phyloP scores from a whole-genome alignment of 2,797 vertebrate species.

The Pogonophryne albipinna region DNA sequence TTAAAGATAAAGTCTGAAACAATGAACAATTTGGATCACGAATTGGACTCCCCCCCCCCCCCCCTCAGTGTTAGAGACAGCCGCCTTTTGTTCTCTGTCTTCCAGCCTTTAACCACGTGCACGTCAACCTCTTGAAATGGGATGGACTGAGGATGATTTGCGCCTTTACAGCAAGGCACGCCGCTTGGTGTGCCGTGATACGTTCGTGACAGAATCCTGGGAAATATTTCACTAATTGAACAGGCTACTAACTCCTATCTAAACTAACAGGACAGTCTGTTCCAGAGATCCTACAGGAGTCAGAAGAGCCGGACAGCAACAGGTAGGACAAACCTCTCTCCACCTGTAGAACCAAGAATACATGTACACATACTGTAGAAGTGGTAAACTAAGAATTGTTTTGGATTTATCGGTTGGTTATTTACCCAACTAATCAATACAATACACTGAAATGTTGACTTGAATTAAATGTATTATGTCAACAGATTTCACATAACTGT shows the following conservation, averaged over 20 bases:
- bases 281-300: neutral
- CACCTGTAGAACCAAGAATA: neutral
- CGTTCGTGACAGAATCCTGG: constrained; percentile 19
- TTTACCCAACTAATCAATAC: neutral
- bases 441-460: too few species aligned
- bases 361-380: too few species aligned
- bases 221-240: constrained; percentile 17
- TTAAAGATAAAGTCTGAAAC: neutral
- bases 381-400: too few species aligned
- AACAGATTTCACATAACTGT: too few species aligned
- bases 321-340: constrained; percentile 37
- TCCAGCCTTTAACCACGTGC: constrained; percentile 52
- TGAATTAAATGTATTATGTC: too few species aligned
- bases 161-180: constrained; percentile 56
- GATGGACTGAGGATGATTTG: constrained; percentile 26
- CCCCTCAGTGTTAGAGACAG: constrained; percentile 27
- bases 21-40: neutral
- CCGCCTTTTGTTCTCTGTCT: constrained; percentile 39
- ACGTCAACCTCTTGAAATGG: constrained; percentile 52
- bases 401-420: neutral
- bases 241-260: constrained; percentile 2
- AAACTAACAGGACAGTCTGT: constrained; percentile 20
- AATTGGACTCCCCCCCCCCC: neutral
- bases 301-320: constrained; percentile 18
- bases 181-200: constrained; percentile 39